These are phyloP conservation scores for Sphecodes monilicornis DNA, from an alignment of 2,888 invertebrate species.

Conservation along the genomic window DNA sequence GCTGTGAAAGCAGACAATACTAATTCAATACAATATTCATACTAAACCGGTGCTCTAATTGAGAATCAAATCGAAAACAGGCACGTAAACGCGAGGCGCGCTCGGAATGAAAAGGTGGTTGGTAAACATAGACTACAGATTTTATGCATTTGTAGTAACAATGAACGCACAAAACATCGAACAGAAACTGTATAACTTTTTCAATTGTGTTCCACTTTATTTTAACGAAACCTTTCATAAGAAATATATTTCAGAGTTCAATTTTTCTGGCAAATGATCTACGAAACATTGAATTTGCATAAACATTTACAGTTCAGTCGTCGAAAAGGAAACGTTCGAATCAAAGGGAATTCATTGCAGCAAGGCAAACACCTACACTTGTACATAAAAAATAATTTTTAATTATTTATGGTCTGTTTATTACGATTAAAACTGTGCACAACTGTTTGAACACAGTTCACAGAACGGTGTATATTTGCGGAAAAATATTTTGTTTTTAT, in stretches of 20 bases:
- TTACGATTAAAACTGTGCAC: background rate
- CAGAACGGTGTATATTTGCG: background rate
- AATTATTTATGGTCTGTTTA: background rate
- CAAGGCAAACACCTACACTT: background rate
- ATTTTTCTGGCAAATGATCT: background rate
- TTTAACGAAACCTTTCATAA: background rate
- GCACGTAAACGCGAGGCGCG: background rate
- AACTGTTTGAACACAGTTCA: background rate
- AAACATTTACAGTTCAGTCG: background rate
- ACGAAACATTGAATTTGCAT: background rate
- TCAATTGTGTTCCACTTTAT: background rate
- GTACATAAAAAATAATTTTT: background rate
- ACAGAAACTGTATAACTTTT: background rate
- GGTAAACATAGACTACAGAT: background rate
- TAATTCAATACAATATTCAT: slow-evolving; percentile 3
- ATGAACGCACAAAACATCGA: background rate
- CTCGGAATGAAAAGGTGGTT: background rate
- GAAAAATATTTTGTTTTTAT: background rate
- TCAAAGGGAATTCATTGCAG: background rate
- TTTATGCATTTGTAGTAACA: slow-evolving; percentile 4
- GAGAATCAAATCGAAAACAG: background rate
- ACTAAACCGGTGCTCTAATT: slow-evolving; percentile 9
- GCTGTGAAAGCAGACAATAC: background rate
- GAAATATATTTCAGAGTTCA: background rate
- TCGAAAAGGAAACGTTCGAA: background rate